Evolutionary conservation across 2,797 vertebrate species (phyloP).

Genomic region (Megaceryle alcyon): DNA sequence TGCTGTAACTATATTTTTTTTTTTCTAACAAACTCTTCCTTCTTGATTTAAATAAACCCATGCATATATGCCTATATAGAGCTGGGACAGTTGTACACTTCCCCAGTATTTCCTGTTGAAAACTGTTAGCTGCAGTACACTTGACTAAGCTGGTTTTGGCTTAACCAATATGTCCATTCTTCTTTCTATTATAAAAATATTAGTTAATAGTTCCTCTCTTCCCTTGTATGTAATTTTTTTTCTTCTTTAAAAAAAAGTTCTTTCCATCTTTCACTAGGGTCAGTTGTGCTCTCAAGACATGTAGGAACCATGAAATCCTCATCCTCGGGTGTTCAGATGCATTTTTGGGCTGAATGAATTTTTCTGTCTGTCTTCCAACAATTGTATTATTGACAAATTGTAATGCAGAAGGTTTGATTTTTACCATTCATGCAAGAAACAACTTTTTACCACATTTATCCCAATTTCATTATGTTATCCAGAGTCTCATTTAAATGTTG

Average conservation of each 20-base stretch:
- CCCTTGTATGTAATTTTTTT: neutral
- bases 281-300: neutral
- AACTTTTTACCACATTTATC: neutral
- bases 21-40: neutral
- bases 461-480: neutral
- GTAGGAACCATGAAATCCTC: neutral
- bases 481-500: neutral
- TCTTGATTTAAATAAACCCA: neutral
- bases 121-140: neutral
- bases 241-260: neutral
- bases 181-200: neutral
- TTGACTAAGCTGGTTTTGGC: neutral
- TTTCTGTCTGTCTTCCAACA: neutral
- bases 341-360: neutral
- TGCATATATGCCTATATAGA: rapidly evolving
- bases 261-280: neutral
- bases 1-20: neutral
- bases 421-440: neutral
- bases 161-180: neutral
- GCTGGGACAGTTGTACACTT: neutral
- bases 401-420: neutral
- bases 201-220: neutral
- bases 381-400: neutral
- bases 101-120: neutral
- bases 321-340: neutral